Evolutionary conservation across 2,888 invertebrate genomes (phyloP).

Genomic region (Megastigmus dorsalis): DNA sequence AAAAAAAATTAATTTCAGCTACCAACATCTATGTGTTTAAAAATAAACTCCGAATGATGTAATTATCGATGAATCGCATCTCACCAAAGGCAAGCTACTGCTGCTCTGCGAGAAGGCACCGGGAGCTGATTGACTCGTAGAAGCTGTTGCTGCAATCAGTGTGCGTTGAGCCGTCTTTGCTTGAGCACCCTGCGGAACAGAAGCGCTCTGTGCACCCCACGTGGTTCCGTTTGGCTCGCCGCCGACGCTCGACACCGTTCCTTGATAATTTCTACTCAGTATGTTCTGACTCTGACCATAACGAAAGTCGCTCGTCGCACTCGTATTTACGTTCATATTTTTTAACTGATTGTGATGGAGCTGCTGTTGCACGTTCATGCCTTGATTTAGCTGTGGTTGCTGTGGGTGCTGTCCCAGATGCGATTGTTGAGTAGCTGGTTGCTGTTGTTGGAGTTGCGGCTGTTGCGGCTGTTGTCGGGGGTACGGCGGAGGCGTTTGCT

Average conservation of each 20-base stretch:
- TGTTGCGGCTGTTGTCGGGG: constrained; percentile 60
- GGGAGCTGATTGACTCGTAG: constrained; percentile 59
- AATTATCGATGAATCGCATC: too few species aligned
- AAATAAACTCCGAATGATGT: too few species aligned
- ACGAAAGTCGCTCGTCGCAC: constrained; percentile 71
- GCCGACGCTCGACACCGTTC: constrained; percentile 29
- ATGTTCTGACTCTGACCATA: constrained; percentile 73
- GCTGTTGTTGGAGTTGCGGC: constrained; percentile 62
- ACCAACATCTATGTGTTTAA: too few species aligned
- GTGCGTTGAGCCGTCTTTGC: constrained; percentile 62
- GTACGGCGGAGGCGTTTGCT: constrained; percentile 63
- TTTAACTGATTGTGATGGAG: constrained; percentile 72
- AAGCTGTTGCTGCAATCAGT: constrained; percentile 30
- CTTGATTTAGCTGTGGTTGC: constrained; percentile 64
- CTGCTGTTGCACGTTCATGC: constrained; percentile 71
- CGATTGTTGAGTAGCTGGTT: constrained; percentile 72
- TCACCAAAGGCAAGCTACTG: constrained; percentile 39
- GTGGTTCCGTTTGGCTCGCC: constrained; percentile 64
- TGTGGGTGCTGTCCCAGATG: constrained; percentile 59
- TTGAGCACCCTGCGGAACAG: constrained; percentile 66
- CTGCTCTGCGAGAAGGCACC: constrained; percentile 66
- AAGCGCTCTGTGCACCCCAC: constrained; percentile 66
- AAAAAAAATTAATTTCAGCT: too few species aligned
- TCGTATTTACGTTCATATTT: constrained; percentile 69
- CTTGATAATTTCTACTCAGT: constrained; percentile 69